Evolutionary conservation across 37 sponge, comb jelly and placozoan genomes (phyloP).

Genomic region (Tethya wilhelma): DNA sequence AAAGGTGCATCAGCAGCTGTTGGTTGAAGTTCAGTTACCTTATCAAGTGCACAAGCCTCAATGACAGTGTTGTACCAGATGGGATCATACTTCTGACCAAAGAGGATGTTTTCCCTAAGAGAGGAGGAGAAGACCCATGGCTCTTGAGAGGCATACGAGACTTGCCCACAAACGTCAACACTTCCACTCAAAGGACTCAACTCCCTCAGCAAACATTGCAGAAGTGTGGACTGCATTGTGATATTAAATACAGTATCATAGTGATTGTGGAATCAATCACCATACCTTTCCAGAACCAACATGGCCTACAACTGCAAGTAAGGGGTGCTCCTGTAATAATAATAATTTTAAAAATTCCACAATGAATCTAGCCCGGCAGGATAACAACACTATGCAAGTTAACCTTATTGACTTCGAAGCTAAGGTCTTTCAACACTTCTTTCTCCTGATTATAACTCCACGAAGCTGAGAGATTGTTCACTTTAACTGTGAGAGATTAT

Average conservation of each 20-base stretch:
- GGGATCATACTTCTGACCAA: constrained; percentile 33
- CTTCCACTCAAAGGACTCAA: constrained; percentile 44
- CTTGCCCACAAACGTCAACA: constrained; percentile 33
- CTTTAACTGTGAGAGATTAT: not conserved
- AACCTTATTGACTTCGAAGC: constrained; percentile 48
- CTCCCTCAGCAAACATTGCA: constrained; percentile 69
- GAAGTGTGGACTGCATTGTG: constrained; percentile 61
- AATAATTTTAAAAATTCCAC: not conserved
- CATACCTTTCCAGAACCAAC: constrained; percentile 24
- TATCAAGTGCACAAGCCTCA: constrained; percentile 65
- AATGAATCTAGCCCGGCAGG: not conserved
- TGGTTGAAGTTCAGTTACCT: constrained; percentile 30
- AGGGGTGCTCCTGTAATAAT: not conserved
- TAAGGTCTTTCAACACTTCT: constrained; percentile 30
- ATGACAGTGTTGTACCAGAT: constrained; percentile 56
- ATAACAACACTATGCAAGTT: not conserved
- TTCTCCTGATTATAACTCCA: constrained; percentile 49
- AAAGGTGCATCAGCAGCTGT: not conserved
- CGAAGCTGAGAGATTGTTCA: constrained; percentile 4
- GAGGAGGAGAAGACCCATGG: constrained; percentile 84
- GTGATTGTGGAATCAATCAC: no score
- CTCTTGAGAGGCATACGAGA: constrained; percentile 75
- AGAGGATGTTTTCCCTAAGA: constrained; percentile 75
- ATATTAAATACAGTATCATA: no score
- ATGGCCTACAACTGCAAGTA: constrained; percentile 16